These are phyloP conservation scores for Glaucidium brasilianum DNA, from an alignment of 2,113 vertebrate species.

Conservation along the genomic window DNA sequence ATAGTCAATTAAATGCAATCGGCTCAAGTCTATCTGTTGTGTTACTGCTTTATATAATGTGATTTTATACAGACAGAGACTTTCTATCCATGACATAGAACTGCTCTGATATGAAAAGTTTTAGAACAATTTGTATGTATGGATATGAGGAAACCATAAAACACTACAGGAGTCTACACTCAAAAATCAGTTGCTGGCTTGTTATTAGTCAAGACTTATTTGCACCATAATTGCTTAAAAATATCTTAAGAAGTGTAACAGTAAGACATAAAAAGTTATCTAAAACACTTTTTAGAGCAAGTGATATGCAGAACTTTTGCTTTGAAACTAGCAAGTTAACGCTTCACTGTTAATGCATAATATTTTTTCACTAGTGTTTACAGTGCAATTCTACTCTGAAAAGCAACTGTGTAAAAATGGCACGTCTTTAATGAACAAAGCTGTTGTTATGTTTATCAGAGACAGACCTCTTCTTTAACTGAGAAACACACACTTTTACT, in stretches of 20 bases:
- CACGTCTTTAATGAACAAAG: constrained; percentile 37
- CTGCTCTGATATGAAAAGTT: neutral
- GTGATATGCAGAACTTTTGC: neutral
- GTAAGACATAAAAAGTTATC: neutral
- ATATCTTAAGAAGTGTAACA: neutral
- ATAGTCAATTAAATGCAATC: neutral
- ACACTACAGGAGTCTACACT: neutral
- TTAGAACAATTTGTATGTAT: neutral
- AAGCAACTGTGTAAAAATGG: constrained; percentile 24
- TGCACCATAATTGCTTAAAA: neutral
- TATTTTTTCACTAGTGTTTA: neutral
- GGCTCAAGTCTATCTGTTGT: neutral
- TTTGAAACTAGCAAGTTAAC: neutral
- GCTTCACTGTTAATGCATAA: neutral
- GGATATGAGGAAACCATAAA: neutral
- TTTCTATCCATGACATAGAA: neutral
- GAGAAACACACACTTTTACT: constrained; percentile 43
- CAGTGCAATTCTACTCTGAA: neutral
- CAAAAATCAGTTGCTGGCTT: neutral
- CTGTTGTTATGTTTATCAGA: neutral
- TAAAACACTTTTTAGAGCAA: neutral
- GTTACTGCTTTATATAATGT: neutral
- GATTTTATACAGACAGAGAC: neutral
- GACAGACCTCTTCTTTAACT: constrained; percentile 5
- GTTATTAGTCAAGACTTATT: neutral